These are phyloP conservation scores for Drosophila mimica DNA, from an alignment of 2,888 invertebrate species.

Conservation along the genomic window DNA sequence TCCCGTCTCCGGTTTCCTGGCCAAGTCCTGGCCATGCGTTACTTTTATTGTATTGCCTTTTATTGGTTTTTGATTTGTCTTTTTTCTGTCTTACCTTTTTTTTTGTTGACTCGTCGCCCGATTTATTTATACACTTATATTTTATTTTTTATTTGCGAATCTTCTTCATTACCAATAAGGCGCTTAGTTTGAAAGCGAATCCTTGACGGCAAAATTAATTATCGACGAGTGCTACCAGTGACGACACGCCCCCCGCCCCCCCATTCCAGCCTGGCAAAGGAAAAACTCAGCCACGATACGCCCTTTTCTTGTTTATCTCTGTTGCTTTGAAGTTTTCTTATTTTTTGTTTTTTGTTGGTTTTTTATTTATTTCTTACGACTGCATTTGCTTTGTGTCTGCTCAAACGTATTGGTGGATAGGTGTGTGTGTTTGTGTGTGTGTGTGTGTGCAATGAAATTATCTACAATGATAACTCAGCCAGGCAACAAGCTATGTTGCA, in stretches of 20 bases:
- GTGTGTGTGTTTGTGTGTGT: slow-evolving; percentile 12
- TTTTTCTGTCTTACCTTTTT: slow-evolving; percentile 20
- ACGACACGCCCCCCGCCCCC: slow-evolving; percentile 32
- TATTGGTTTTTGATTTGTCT: slow-evolving; percentile 78
- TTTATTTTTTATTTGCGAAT: slow-evolving; percentile 9
- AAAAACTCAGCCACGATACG: slow-evolving; percentile 54
- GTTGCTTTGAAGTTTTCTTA: slow-evolving; percentile 53
- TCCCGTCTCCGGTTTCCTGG: not conserved
- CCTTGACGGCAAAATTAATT: slow-evolving; percentile 74
- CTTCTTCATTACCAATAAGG: slow-evolving; percentile 64
- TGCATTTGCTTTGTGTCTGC: slow-evolving; percentile 48
- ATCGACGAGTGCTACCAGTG: slow-evolving; percentile 45
- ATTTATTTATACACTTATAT: slow-evolving; percentile 11
- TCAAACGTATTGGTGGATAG: not conserved
- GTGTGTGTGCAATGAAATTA: slow-evolving; percentile 67
- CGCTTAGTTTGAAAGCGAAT: slow-evolving; percentile 67
- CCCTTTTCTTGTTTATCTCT: slow-evolving; percentile 71
- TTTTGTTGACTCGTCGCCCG: slow-evolving; percentile 10
- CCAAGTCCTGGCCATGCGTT: slow-evolving; percentile 34
- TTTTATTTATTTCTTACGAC: slow-evolving; percentile 66
- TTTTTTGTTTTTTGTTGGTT: slow-evolving; percentile 5
- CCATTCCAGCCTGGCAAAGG: not conserved
- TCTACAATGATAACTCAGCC: slow-evolving; percentile 62
- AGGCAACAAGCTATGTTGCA: slow-evolving; percentile 38
- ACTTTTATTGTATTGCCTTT: slow-evolving; percentile 67